A percentile compares a stretch with the other conserved stretches of the same genome.
phyloP scores from a whole-genome alignment of 2,888 invertebrate genomes.

The Drosophila mimica region DNA sequence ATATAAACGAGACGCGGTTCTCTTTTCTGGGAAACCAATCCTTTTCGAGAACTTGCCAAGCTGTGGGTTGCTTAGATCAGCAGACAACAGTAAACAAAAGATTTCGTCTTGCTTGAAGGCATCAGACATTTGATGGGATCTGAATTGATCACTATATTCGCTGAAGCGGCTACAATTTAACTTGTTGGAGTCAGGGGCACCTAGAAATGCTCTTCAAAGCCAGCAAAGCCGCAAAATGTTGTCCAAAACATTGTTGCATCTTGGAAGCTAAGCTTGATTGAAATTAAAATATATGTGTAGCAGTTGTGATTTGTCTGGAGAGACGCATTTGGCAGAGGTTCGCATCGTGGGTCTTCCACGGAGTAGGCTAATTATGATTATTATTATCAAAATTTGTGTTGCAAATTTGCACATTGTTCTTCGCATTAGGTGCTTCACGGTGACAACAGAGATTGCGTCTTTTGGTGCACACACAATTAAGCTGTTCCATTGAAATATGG shows the following conservation, averaged over 20 bases:
- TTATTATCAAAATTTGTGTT: neutral
- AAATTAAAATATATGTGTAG: neutral
- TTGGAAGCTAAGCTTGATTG: neutral
- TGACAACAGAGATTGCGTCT: conserved; percentile 22
- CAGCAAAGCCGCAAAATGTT: neutral
- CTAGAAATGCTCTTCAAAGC: neutral
- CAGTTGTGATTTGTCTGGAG: neutral
- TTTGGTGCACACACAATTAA: conserved; percentile 56
- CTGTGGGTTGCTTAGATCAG: neutral
- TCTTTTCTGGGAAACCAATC: conserved; percentile 57
- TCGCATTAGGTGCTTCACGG: conserved; percentile 21
- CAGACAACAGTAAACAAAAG: conserved; percentile 8
- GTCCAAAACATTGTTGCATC: neutral
- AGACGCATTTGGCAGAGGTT: neutral
- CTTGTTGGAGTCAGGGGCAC: neutral
- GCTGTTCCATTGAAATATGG: conserved; percentile 68
- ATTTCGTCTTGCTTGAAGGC: neutral
- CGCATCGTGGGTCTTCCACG: neutral
- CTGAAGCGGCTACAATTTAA: neutral
- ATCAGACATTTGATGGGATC: neutral
- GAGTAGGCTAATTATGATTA: neutral
- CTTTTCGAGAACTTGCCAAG: conserved; percentile 16
- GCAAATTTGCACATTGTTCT: conserved; percentile 37
- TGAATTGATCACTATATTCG: neutral
- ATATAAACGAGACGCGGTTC: conserved; percentile 51